Conservation (phyloP, 2,113 vertebrate genomes). For the Microtus richardsoni region DNA sequence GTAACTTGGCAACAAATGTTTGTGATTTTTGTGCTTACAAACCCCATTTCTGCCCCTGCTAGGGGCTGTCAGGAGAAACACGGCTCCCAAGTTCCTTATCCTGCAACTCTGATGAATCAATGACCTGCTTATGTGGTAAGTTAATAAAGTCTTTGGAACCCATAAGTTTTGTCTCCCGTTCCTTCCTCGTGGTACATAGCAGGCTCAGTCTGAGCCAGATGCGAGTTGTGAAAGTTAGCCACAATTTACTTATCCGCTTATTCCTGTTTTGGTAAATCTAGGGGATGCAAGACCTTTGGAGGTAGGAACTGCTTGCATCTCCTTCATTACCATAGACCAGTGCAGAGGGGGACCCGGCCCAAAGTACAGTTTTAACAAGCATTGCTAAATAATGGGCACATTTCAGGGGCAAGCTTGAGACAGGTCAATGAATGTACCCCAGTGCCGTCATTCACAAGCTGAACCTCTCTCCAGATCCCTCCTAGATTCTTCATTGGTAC, state of each 20-base stretch:
- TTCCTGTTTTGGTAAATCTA: neutral
- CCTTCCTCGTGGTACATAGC: neutral
- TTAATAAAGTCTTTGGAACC: neutral
- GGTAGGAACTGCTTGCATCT: neutral
- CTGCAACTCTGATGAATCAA: neutral
- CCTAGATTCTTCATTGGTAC: neutral
- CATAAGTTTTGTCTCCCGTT: neutral
- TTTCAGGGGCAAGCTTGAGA: conserved; percentile 17
- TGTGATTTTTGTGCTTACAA: neutral
- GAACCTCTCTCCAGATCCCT: neutral
- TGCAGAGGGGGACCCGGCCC: neutral
- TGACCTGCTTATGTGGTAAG: neutral
- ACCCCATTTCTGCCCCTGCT: neutral
- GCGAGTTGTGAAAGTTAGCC: neutral
- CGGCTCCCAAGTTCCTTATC: neutral
- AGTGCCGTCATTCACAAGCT: neutral
- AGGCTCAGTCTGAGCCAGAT: neutral
- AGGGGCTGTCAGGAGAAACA: neutral
- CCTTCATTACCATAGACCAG: neutral
- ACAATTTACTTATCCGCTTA: neutral
- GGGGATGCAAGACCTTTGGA: neutral
- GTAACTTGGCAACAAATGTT: neutral
- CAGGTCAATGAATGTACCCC: neutral
- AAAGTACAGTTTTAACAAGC: neutral
- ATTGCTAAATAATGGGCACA: neutral